These are phyloP conservation scores for Drosophila cyrtoloma DNA, from an alignment of 2,888 invertebrate species.

Conservation along the genomic window DNA sequence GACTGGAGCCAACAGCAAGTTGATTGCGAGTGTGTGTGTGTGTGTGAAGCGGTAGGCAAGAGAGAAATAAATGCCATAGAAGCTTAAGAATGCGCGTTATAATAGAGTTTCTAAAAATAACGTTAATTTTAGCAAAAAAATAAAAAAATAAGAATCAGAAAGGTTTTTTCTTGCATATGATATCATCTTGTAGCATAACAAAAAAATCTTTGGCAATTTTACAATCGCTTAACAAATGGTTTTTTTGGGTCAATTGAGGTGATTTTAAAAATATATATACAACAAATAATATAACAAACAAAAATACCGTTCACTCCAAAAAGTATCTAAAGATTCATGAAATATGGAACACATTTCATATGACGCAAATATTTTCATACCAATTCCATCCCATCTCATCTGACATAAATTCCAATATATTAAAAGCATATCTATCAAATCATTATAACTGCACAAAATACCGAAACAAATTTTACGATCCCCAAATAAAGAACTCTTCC, in stretches of 20 bases:
- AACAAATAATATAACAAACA: neutral
- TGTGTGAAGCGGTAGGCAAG: neutral
- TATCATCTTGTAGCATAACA: slow-evolving; percentile 14
- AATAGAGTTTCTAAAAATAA: slow-evolving; percentile 57
- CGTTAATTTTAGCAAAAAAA: slow-evolving; percentile 18
- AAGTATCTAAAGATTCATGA: neutral
- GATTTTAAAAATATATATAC: neutral
- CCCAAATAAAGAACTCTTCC: slow-evolving; percentile 11
- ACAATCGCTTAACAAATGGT: neutral
- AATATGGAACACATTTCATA: neutral
- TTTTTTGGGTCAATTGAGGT: neutral
- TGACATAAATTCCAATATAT: neutral
- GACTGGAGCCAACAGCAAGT: slow-evolving; percentile 21
- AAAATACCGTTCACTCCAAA: neutral
- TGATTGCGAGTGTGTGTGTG: neutral
- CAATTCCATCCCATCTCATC: neutral
- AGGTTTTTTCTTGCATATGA: slow-evolving; percentile 19
- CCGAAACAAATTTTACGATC: neutral
- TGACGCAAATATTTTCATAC: neutral
- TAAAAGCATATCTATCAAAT: neutral
- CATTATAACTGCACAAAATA: slow-evolving; percentile 1
- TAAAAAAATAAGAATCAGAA: neutral
- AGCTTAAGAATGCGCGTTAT: slow-evolving; percentile 34
- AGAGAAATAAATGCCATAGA: slow-evolving; percentile 29
- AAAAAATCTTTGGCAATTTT: neutral